These are phyloP conservation scores for Amphiprion percula DNA, from an alignment of 2,113 vertebrate genomes.

Conservation along the genomic window DNA sequence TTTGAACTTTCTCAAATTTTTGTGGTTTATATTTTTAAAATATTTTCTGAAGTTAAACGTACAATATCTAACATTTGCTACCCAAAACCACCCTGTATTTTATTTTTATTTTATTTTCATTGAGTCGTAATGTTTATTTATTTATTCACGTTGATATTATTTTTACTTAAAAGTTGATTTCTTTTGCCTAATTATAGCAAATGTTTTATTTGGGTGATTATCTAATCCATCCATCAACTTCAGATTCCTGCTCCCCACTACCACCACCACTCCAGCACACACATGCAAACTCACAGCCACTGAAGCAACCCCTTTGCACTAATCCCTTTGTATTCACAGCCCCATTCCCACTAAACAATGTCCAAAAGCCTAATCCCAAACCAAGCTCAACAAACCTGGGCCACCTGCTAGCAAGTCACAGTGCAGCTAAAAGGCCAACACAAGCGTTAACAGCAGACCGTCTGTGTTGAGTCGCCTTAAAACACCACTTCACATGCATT, in stretches of 20 bases:
- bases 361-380: slow-evolving; percentile 78
- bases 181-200: slow-evolving; percentile 29
- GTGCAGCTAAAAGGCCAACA: slow-evolving; percentile 36
- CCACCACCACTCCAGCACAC: slow-evolving; percentile 27
- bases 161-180: background rate
- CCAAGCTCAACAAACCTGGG: slow-evolving; percentile 72
- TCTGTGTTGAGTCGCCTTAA: slow-evolving; percentile 25
- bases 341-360: slow-evolving; percentile 81
- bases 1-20: background rate
- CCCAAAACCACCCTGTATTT: background rate
- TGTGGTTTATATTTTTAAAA: background rate
- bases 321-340: slow-evolving; percentile 86
- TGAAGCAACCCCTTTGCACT: slow-evolving; percentile 77
- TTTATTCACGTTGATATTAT: background rate
- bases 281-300: slow-evolving; percentile 69
- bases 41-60: background rate
- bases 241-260: slow-evolving; percentile 47
- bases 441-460: slow-evolving; percentile 7
- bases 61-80: background rate
- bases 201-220: slow-evolving; percentile 51
- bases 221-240: slow-evolving; percentile 76
- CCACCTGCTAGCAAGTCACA: slow-evolving; percentile 80
- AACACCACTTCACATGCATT: background rate
- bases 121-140: background rate
- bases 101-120: background rate